A percentile compares a stretch with the other conserved stretches of the same genome.
Conservation (phyloP, 2,888 invertebrate species). For the Brenthis daphne region DNA sequence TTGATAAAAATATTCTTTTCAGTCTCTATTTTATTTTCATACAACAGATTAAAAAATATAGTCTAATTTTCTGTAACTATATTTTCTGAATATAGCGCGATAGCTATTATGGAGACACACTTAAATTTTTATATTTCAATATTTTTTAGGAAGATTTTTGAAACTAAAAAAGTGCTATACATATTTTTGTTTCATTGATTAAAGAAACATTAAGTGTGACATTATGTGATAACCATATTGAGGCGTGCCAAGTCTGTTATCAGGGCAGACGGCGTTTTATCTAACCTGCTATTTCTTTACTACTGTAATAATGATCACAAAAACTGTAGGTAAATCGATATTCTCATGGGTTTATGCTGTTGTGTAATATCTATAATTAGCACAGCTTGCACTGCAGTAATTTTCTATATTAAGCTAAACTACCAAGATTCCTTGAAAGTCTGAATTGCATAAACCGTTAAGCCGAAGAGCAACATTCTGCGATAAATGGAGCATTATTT, state of each 20-base stretch:
- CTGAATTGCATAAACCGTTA: slow-evolving; percentile 11
- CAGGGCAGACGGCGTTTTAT: slow-evolving; percentile 39
- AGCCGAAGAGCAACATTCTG: background rate
- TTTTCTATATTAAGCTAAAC: background rate
- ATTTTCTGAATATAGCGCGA: too few species aligned
- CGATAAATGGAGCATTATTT: slow-evolving; percentile 13
- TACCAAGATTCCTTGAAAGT: slow-evolving; percentile 6
- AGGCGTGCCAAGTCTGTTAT: slow-evolving; percentile 29
- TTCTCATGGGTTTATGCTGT: background rate
- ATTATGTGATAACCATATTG: slow-evolving; percentile 27
- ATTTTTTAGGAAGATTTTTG: too few species aligned
- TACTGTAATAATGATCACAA: slow-evolving; percentile 23
- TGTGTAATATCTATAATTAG: background rate
- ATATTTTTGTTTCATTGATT: background rate
- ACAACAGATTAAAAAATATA: too few species aligned
- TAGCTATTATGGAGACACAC: too few species aligned
- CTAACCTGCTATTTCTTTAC: slow-evolving; percentile 47
- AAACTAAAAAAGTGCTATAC: too few species aligned
- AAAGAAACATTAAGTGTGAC: slow-evolving; percentile 14
- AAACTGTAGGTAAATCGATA: background rate
- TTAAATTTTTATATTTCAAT: too few species aligned
- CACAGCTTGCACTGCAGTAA: background rate
- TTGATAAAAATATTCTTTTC: too few species aligned
- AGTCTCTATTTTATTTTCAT: too few species aligned
- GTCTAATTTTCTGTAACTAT: too few species aligned